Conservation (phyloP, 2,113 vertebrate genomes). For the Chlamydotis undulata region DNA sequence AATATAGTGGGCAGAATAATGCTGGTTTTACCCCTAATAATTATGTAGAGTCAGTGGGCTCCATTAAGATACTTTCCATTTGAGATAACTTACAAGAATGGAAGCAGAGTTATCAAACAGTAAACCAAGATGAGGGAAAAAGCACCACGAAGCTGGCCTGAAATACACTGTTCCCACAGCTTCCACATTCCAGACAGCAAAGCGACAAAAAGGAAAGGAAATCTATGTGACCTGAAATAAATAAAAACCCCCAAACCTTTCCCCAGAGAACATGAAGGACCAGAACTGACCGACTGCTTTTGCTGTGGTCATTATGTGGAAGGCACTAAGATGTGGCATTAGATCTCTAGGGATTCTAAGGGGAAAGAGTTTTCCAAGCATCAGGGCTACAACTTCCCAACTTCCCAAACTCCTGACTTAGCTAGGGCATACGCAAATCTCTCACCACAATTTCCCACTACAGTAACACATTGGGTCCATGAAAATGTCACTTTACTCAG, state of each 20-base stretch:
- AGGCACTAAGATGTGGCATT: conserved; percentile 11
- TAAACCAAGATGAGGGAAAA: neutral
- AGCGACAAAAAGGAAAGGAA: neutral
- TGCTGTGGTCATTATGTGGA: neutral
- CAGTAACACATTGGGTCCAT: conserved; percentile 35
- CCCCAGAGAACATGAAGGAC: neutral
- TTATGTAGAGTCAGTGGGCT: neutral
- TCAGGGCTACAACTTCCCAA: conserved; percentile 11
- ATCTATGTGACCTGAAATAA: neutral
- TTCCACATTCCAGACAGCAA: conserved; percentile 9
- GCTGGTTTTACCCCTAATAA: neutral
- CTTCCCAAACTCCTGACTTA: conserved; percentile 35
- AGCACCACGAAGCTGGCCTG: neutral
- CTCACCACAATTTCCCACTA: conserved; percentile 52
- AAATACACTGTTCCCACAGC: neutral
- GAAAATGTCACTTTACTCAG: conserved; percentile 63
- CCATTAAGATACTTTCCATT: neutral
- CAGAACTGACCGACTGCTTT: neutral
- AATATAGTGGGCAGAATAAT: neutral
- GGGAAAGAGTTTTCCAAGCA: neutral
- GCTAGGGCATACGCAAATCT: conserved; percentile 34
- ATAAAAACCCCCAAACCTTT: neutral
- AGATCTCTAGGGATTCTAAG: neutral
- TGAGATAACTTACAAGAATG: neutral
- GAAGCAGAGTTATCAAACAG: neutral